phyloP scores from a whole-genome alignment of 2,113 vertebrate species.

The Lepus europaeus region DNA sequence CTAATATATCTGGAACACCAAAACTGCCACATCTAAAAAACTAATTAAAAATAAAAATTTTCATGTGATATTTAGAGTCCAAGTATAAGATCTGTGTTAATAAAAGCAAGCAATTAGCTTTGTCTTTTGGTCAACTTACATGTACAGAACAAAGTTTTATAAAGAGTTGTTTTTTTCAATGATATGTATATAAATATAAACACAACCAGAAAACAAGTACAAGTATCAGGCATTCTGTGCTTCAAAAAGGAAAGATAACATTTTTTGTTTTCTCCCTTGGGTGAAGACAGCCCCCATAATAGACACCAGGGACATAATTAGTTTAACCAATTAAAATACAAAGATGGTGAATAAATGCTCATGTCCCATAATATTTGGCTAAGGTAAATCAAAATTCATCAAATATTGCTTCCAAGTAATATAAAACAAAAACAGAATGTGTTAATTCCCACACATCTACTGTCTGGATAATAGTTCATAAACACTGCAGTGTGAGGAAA shows the following conservation, averaged over 20 bases:
- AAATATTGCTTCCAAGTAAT: neutral
- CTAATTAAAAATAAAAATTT: neutral
- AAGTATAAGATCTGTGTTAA: neutral
- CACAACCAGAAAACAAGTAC: neutral
- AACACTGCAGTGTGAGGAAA: neutral
- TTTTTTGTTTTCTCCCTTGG: neutral
- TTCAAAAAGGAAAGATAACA: neutral
- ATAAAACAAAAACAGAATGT: neutral
- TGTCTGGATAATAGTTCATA: neutral
- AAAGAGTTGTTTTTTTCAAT: neutral
- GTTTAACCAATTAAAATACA: neutral
- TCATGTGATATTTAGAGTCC: neutral
- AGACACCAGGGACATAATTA: neutral
- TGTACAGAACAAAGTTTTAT: constrained; percentile 3
- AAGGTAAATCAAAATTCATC: constrained; percentile 15
- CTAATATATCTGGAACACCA: neutral
- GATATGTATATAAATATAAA: neutral
- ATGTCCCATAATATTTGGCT: neutral
- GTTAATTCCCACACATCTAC: neutral
- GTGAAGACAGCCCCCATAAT: neutral
- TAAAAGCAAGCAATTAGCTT: neutral
- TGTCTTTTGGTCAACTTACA: constrained; percentile 3
- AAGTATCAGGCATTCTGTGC: neutral
- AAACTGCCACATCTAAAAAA: neutral
- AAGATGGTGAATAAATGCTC: neutral